phyloP scores from a whole-genome alignment of 2,113 vertebrate genomes.

The Brachypodius melanocephalos region DNA sequence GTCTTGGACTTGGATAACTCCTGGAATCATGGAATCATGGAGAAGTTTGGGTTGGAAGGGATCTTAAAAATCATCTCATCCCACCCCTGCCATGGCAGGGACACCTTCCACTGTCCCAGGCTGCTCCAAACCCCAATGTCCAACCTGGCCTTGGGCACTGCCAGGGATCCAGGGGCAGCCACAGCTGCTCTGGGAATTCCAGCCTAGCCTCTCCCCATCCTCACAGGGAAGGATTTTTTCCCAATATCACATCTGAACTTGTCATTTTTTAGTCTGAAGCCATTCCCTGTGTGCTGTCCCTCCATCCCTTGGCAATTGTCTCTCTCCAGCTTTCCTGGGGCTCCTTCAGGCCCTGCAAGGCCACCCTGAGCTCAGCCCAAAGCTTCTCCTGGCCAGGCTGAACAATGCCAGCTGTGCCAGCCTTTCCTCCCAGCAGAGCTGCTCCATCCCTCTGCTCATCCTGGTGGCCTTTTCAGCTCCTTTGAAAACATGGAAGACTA shows the following conservation, averaged over 20 bases:
- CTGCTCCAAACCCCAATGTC: background rate
- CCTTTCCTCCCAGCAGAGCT: background rate
- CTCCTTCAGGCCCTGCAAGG: too few relatives aligned
- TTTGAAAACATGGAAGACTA: background rate
- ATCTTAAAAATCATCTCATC: rapidly evolving
- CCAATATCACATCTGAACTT: background rate
- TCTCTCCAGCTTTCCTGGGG: too few relatives aligned
- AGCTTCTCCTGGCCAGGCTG: background rate
- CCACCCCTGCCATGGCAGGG: background rate
- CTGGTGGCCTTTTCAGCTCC: background rate
- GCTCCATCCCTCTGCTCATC: background rate
- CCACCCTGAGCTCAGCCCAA: background rate
- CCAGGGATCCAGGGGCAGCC: background rate
- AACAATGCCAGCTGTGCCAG: background rate
- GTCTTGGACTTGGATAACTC: background rate
- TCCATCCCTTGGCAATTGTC: too few relatives aligned
- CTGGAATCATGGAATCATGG: background rate
- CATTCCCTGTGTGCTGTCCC: too few relatives aligned
- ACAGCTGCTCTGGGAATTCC: background rate
- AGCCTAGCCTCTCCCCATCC: background rate
- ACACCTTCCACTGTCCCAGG: background rate
- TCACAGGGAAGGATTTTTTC: background rate
- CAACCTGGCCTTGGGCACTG: background rate
- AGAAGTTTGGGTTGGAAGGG: background rate
- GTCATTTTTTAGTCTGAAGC: too few relatives aligned